Evolutionary conservation across 2,888 invertebrate species (phyloP).

Genomic region (Cerastis leucographa): DNA sequence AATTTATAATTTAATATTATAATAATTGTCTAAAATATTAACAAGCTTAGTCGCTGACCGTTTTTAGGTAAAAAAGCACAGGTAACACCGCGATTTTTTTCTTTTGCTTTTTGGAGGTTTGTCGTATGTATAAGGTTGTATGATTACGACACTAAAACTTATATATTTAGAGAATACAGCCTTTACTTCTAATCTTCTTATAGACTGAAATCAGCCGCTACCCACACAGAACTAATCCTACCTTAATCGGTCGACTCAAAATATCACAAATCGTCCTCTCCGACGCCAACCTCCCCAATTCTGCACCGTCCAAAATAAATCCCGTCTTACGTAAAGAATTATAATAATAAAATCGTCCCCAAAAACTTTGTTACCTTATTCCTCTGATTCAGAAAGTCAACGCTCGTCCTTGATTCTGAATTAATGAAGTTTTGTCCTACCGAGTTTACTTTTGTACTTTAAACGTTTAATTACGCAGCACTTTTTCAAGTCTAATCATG

Average conservation of each 20-base stretch:
- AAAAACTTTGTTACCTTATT: conserved; percentile 48
- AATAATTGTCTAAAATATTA: neutral
- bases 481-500: conserved; percentile 54
- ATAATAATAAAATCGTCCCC: conserved; percentile 40
- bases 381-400: conserved; percentile 51
- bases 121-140: neutral
- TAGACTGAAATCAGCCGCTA: neutral
- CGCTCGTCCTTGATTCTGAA: conserved; percentile 49
- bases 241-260: conserved; percentile 6
- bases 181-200: neutral
- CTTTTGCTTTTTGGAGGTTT: neutral
- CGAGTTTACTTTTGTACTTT: conserved; percentile 59
- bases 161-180: neutral
- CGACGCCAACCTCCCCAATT: neutral
- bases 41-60: neutral
- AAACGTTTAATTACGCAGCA: conserved; percentile 55
- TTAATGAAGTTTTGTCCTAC: conserved; percentile 60
- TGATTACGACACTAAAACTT: neutral
- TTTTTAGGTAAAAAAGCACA: neutral
- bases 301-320: conserved; percentile 24
- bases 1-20: neutral
- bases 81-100: too few species aligned
- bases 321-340: conserved; percentile 27
- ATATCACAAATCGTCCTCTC: conserved; percentile 21
- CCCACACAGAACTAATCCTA: neutral